Evolutionary conservation across 64 coral and sea anemone species (phyloP).

Genomic region (Dendronephthya gigantea): DNA sequence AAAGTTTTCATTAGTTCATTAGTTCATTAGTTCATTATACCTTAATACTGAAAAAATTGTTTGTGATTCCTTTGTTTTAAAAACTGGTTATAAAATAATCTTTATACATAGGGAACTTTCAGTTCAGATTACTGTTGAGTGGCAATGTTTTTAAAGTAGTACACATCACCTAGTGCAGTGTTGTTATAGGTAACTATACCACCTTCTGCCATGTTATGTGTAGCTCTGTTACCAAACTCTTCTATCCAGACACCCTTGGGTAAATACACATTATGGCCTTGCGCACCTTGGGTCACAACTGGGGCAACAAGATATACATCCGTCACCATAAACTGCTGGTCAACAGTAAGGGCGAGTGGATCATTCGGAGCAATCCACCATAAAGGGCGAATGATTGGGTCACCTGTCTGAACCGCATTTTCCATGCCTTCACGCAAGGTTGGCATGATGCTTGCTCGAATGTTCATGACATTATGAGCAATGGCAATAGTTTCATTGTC

Average conservation of each 20-base stretch:
- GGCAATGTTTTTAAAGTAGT: not conserved
- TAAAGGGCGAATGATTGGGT: not conserved
- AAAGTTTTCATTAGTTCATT: no score
- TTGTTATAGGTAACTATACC: not conserved
- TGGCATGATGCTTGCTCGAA: not conserved
- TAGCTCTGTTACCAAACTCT: not conserved
- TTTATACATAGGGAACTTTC: no score
- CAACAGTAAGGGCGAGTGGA: not conserved
- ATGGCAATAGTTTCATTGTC: not conserved
- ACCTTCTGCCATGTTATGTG: not conserved
- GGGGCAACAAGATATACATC: slow-evolving; percentile 10
- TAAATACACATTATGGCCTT: not conserved
- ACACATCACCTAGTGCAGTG: not conserved
- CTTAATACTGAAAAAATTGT: no score
- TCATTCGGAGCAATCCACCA: slow-evolving; percentile 10
- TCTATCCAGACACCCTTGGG: not conserved
- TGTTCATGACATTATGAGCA: not conserved
- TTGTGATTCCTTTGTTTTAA: no score
- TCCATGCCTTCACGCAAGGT: not conserved
- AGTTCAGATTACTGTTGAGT: not conserved
- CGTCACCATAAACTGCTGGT: slow-evolving; percentile 3
- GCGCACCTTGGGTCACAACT: not conserved
- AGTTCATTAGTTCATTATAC: no score
- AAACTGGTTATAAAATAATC: no score
- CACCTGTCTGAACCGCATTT: not conserved